Conservation (phyloP, 2,888 invertebrate species). For the Ornithoptera priamus region DNA sequence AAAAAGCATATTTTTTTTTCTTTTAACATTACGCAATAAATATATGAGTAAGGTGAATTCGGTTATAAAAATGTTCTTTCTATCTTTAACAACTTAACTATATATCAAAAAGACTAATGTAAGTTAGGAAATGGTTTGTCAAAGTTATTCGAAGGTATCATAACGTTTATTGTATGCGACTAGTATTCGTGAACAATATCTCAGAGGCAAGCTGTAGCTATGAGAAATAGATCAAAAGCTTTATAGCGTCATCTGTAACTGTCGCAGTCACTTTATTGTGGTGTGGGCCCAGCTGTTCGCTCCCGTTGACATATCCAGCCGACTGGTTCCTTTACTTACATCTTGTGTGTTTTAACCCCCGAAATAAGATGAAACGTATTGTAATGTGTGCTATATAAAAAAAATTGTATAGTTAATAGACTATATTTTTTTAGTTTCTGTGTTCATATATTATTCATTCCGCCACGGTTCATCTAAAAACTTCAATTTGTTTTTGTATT, state of each 20-base stretch:
- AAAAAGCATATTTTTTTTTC: no score
- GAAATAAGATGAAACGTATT: background rate
- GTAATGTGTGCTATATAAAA: no score
- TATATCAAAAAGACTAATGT: no score
- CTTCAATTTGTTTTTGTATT: conserved; percentile 32
- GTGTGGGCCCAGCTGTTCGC: conserved; percentile 58
- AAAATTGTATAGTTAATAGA: no score
- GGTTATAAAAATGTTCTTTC: no score
- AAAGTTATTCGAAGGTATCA: conserved; percentile 2
- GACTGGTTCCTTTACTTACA: conserved; percentile 23
- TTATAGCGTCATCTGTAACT: conserved; percentile 58
- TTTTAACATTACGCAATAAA: no score
- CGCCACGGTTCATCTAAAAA: background rate
- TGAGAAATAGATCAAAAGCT: conserved; percentile 68
- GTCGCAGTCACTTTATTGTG: conserved; percentile 60
- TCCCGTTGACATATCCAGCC: conserved; percentile 33
- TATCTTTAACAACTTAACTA: no score
- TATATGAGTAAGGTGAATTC: no score
- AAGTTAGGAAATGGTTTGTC: background rate
- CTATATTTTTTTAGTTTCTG: no score
- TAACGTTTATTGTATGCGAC: conserved; percentile 10
- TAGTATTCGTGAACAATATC: conserved; percentile 22
- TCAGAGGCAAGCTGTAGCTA: conserved; percentile 35
- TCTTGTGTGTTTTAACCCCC: conserved; percentile 23
- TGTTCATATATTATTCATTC: background rate